Percentiles rank a stretch among this genome's conserved stretches.
phyloP scores from a whole-genome alignment of 2,888 invertebrate genomes.

The Thera obeliscata region DNA sequence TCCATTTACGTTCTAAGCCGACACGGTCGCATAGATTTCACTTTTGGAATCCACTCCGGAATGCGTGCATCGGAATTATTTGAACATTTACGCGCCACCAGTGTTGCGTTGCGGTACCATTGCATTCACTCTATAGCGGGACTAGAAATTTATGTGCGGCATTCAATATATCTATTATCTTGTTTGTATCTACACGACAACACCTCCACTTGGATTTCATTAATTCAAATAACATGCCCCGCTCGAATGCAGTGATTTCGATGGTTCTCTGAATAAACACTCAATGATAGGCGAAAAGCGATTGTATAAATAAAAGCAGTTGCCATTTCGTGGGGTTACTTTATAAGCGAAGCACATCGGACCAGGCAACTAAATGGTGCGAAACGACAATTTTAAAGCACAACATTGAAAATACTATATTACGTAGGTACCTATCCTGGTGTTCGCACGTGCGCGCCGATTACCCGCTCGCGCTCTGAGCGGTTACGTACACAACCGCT shows the following conservation, averaged over 20 bases:
- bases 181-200: slow-evolving; percentile 53
- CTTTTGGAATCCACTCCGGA: slow-evolving; percentile 56
- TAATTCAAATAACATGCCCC: slow-evolving; percentile 52
- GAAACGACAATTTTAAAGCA: slow-evolving; percentile 82
- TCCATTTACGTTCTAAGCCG: slow-evolving; percentile 38
- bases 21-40: slow-evolving; percentile 48
- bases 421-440: slow-evolving; percentile 65
- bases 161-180: slow-evolving; percentile 60
- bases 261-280: slow-evolving; percentile 48
- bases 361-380: slow-evolving; percentile 74
- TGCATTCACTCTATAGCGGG: slow-evolving; percentile 55
- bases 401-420: slow-evolving; percentile 76
- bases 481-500: slow-evolving; percentile 67
- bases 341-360: slow-evolving; percentile 77
- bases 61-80: slow-evolving; percentile 63
- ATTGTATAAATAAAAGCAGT: slow-evolving; percentile 64
- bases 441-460: slow-evolving; percentile 75
- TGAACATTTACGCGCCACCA: slow-evolving; percentile 59
- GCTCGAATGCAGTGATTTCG: slow-evolving; percentile 36
- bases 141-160: slow-evolving; percentile 61
- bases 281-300: slow-evolving; percentile 56
- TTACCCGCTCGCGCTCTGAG: slow-evolving; percentile 71
- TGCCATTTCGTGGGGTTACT: slow-evolving; percentile 70
- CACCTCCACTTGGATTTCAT: slow-evolving; percentile 47
- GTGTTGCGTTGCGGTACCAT: slow-evolving; percentile 59